A percentile compares a stretch with the other conserved stretches of the same genome.
phyloP scores from a whole-genome alignment of 2,888 invertebrate species.

The Eristalis arbustorum region DNA sequence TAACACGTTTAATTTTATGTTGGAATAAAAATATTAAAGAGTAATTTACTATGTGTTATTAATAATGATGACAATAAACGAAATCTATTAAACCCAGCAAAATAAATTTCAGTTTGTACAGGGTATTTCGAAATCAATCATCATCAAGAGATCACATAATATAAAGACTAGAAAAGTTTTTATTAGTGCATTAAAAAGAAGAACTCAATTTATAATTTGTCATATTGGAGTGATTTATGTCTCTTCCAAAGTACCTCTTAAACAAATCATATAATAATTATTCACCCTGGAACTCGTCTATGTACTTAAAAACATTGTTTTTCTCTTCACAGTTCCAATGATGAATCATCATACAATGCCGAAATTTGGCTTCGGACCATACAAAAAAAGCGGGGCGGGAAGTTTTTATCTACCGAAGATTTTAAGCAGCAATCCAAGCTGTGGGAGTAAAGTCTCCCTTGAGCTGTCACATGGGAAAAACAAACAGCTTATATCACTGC shows the following conservation, averaged over 20 bases:
- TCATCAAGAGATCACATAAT: conserved; percentile 38
- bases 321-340: conserved; percentile 84
- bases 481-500: conserved; percentile 92
- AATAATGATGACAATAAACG: background rate
- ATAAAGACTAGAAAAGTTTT: conserved; percentile 42
- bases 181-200: conserved; percentile 19
- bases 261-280: conserved; percentile 63
- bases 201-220: conserved; percentile 56
- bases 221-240: conserved; percentile 64
- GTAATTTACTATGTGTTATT: background rate
- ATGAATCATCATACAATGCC: conserved; percentile 91
- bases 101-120: background rate
- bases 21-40: no score
- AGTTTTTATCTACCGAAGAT: conserved; percentile 86
- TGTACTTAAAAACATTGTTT: conserved; percentile 51
- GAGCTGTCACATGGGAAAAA: conserved; percentile 92
- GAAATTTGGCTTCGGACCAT: conserved; percentile 84
- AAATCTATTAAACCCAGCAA: background rate
- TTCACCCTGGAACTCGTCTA: conserved; percentile 46
- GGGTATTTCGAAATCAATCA: conserved; percentile 5
- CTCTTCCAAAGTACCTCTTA: conserved; percentile 40
- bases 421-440: conserved; percentile 76
- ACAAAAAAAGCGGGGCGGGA: conserved; percentile 81
- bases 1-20: no score
- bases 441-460: conserved; percentile 84